phyloP scores from a whole-genome alignment of 2,797 vertebrate genomes.

The Phalanger gymnotis region DNA sequence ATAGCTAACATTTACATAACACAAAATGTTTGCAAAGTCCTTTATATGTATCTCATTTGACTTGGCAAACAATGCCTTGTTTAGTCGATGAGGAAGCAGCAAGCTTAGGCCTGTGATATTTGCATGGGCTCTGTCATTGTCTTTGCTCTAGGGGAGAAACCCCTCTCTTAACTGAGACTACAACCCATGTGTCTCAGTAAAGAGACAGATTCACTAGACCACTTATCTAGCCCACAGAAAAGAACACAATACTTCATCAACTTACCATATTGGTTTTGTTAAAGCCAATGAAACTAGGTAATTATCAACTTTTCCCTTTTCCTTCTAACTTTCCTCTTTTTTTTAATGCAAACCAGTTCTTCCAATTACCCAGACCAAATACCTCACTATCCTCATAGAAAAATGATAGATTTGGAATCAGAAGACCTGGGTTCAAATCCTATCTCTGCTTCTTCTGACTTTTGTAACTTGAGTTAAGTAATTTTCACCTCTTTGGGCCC shows the following conservation, averaged over 20 bases:
- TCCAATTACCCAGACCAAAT: background rate
- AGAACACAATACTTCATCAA: background rate
- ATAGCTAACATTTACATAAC: background rate
- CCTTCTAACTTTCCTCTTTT: background rate
- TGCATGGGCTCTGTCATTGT: background rate
- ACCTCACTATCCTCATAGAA: background rate
- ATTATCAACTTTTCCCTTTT: background rate
- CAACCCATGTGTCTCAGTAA: background rate
- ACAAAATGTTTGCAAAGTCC: background rate
- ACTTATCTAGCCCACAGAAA: background rate
- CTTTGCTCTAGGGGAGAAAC: background rate
- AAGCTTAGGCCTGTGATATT: background rate
- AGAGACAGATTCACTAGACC: background rate
- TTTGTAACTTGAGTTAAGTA: background rate
- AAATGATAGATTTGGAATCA: background rate
- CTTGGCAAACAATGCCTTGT: background rate
- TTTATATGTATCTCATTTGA: background rate
- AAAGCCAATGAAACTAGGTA: background rate
- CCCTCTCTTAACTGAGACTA: background rate
- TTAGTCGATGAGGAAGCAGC: slow-evolving; percentile 3
- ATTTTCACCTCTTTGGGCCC: background rate
- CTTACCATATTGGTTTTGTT: background rate
- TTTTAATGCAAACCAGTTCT: background rate
- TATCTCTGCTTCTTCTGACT: background rate
- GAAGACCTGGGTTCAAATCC: background rate